Conservation (phyloP, 2,113 vertebrate genomes). For the Asarcornis scutulata region DNA sequence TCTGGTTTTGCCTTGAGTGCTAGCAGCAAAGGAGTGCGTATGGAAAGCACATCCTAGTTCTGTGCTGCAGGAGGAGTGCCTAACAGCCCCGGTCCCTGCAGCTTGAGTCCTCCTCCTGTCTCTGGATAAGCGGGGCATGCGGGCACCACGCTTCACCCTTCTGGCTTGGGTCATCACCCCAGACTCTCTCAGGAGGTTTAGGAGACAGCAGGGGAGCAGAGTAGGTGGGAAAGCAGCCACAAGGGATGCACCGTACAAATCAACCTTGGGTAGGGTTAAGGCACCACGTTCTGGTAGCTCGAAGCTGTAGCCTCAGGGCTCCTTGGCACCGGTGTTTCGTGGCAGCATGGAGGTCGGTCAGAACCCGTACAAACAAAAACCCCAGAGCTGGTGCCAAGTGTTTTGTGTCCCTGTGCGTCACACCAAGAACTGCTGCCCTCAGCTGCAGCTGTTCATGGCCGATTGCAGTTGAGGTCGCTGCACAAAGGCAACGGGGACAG, state of each 20-base stretch:
- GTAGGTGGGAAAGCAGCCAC: background rate
- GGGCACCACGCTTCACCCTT: fast-evolving
- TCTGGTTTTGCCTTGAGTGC: background rate
- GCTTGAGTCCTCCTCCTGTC: background rate
- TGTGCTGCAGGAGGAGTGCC: background rate
- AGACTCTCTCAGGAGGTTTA: background rate
- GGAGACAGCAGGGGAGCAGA: background rate
- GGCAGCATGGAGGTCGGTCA: background rate
- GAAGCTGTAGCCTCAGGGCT: background rate
- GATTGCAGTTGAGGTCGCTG: background rate
- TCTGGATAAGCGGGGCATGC: background rate
- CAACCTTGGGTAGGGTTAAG: background rate
- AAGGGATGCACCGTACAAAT: fast-evolving
- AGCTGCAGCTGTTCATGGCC: background rate
- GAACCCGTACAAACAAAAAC: background rate
- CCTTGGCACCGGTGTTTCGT: background rate
- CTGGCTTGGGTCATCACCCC: fast-evolving
- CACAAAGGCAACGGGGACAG: background rate
- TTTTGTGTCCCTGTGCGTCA: background rate
- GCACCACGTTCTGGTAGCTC: background rate
- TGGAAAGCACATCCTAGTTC: fast-evolving
- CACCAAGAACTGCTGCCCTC: no score
- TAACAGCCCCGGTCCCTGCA: background rate
- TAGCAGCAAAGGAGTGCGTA: background rate
- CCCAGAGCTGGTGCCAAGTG: background rate